Conservation (phyloP, 2,113 vertebrate species). For the Chelonoidis abingdonii region DNA sequence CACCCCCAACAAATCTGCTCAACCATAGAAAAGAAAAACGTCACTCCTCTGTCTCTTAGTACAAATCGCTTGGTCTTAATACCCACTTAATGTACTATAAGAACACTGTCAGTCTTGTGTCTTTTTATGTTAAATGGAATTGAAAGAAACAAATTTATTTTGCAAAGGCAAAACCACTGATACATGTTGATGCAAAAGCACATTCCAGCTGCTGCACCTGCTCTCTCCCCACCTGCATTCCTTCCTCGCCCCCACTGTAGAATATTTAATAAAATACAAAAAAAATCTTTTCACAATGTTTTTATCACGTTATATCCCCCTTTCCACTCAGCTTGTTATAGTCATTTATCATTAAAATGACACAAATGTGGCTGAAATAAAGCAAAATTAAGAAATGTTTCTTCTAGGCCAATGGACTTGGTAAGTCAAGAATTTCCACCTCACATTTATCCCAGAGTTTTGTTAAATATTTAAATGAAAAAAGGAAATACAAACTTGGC, state of each 20-base stretch:
- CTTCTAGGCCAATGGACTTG: fast-evolving
- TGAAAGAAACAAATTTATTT: conserved; percentile 46
- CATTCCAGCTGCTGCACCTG: not conserved
- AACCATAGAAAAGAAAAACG: not conserved
- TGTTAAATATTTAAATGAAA: not conserved
- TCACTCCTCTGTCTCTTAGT: not conserved
- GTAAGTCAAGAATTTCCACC: not conserved
- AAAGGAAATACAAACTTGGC: not conserved
- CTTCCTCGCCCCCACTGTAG: not conserved
- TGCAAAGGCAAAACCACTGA: conserved; percentile 39
- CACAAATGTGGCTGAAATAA: not conserved
- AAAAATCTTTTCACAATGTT: not conserved
- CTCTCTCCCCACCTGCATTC: not conserved
- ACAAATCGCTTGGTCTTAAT: conserved; percentile 44
- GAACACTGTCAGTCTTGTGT: conserved; percentile 39
- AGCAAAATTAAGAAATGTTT: not conserved
- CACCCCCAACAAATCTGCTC: not conserved
- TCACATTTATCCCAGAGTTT: not conserved
- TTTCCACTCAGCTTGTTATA: not conserved
- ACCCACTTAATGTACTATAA: conserved; percentile 38
- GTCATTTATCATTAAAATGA: not conserved
- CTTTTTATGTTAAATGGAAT: conserved; percentile 32
- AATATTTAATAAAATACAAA: conserved; percentile 4
- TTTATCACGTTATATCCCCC: not conserved
- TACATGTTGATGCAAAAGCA: not conserved